A percentile compares a stretch with the other conserved stretches of the same genome.
These are phyloP conservation scores for Poecilus cupreus DNA, from an alignment of 2,888 invertebrate genomes.

Conservation along the genomic window DNA sequence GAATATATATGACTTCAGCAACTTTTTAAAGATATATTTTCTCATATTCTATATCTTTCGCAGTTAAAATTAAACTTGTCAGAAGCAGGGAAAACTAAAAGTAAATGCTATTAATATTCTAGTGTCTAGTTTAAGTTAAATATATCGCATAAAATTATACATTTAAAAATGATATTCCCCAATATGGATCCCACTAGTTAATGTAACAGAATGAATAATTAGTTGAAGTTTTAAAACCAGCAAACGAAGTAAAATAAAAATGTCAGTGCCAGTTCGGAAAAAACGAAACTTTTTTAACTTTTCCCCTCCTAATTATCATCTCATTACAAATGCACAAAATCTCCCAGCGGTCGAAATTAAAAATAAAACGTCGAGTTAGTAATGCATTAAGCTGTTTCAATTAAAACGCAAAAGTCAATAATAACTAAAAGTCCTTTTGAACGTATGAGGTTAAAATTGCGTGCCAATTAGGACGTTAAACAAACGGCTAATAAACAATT, in stretches of 20 bases:
- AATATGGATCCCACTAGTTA: too few relatives aligned
- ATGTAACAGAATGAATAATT: background rate
- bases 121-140: too few relatives aligned
- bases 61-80: too few relatives aligned
- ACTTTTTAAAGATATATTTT: too few relatives aligned
- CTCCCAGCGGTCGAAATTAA: background rate
- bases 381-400: background rate
- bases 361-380: background rate
- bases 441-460: background rate
- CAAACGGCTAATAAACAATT: background rate
- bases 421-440: background rate
- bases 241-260: background rate
- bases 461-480: background rate
- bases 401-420: background rate
- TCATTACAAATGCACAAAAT: background rate
- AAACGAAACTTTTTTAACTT: background rate
- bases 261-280: background rate
- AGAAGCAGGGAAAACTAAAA: too few relatives aligned
- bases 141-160: too few relatives aligned
- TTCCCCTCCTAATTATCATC: background rate
- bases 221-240: background rate
- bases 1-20: too few relatives aligned
- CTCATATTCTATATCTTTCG: too few relatives aligned
- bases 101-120: too few relatives aligned
- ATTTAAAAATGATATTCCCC: too few relatives aligned